These are phyloP conservation scores for Heterodera carotae DNA, from an alignment of 1,140 invertebrate genomes.

Conservation along the genomic window DNA sequence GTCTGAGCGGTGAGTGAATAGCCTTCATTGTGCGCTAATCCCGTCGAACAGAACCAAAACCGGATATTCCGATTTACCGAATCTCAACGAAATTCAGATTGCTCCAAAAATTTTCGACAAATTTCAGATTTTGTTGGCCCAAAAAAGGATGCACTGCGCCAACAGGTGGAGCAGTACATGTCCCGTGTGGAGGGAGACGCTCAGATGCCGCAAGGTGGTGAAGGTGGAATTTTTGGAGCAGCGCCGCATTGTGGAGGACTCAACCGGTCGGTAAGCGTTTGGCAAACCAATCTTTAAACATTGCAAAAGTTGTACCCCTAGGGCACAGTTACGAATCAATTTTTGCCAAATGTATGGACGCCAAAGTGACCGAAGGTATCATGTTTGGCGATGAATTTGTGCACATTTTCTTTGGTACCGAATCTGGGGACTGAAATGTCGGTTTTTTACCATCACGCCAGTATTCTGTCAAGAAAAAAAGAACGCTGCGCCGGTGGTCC, in stretches of 20 bases:
- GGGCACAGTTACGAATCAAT: conserved; percentile 35
- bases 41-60: too few species aligned
- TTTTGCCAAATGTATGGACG: conserved; percentile 36
- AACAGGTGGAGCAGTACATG: background rate
- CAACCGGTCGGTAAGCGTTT: background rate
- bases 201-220: background rate
- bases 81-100: too few species aligned
- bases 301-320: background rate
- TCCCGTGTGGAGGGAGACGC: background rate
- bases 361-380: conserved; percentile 10
- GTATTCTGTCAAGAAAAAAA: too few species aligned
- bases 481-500: too few species aligned
- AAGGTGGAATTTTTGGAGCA: conserved; percentile 20
- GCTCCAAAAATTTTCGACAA: background rate
- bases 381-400: too few species aligned
- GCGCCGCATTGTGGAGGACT: conserved; percentile 31
- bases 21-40: too few species aligned
- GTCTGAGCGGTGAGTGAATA: background rate
- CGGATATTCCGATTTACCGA: too few species aligned
- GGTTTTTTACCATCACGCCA: too few species aligned
- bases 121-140: background rate
- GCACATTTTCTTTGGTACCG: too few species aligned
- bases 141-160: background rate
- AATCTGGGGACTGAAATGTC: too few species aligned
- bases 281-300: too few species aligned